Conservation (phyloP, 2,113 vertebrate species). For the Anolis sagrei region DNA sequence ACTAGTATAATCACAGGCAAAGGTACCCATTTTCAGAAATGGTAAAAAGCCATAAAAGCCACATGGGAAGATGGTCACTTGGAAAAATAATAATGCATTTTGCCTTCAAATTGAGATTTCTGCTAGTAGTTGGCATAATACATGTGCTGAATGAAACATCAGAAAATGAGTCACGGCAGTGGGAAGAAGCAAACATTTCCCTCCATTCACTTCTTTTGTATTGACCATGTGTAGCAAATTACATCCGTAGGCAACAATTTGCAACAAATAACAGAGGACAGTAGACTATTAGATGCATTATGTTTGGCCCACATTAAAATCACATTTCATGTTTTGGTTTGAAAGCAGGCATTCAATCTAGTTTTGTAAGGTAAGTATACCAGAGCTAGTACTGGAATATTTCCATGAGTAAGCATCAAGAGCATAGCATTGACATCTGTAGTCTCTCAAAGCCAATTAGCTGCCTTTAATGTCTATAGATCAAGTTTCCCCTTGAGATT, state of each 20-base stretch:
- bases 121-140: accelerated
- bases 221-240: not conserved
- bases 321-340: not conserved
- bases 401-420: not conserved
- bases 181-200: conserved; percentile 20
- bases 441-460: not conserved
- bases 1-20: not conserved
- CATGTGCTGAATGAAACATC: not conserved
- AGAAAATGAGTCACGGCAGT: not conserved
- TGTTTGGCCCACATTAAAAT: conserved; percentile 16
- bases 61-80: not conserved
- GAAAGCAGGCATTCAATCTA: not conserved
- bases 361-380: not conserved
- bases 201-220: not conserved
- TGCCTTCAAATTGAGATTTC: not conserved
- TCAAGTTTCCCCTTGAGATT: not conserved
- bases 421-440: not conserved
- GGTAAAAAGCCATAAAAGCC: accelerated
- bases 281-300: not conserved
- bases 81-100: not conserved
- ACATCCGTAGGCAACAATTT: not conserved
- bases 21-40: conserved; percentile 20
- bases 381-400: not conserved
- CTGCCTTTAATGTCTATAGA: not conserved
- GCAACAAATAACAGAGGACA: not conserved